Evolutionary conservation across 2,797 vertebrate species (phyloP).

Genomic region (Arctocebus calabarensis): DNA sequence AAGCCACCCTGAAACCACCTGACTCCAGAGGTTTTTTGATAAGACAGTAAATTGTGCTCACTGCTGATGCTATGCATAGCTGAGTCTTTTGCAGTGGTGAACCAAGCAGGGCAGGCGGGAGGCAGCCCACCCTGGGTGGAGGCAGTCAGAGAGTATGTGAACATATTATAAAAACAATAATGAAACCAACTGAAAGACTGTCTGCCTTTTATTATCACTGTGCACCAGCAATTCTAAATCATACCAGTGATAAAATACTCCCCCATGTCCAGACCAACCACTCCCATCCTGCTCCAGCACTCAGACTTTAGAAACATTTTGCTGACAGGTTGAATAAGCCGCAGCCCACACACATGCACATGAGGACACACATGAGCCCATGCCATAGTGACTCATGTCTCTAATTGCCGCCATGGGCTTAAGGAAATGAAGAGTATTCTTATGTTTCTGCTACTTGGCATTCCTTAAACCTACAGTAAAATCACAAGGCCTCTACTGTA

Average conservation of each 20-base stretch:
- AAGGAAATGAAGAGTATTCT: slow-evolving; percentile 16
- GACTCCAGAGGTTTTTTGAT: neutral
- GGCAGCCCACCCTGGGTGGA: neutral
- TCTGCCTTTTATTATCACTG: slow-evolving; percentile 52
- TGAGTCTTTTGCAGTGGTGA: neutral
- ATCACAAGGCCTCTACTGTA: neutral
- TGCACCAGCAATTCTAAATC: slow-evolving; percentile 5
- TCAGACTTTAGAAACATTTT: neutral
- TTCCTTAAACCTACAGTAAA: slow-evolving; percentile 37
- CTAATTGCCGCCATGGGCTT: neutral
- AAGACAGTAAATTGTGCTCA: neutral
- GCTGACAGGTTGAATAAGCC: neutral
- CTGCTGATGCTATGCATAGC: neutral
- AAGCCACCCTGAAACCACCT: neutral
- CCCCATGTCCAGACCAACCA: neutral
- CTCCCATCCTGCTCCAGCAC: neutral
- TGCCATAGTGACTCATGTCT: neutral
- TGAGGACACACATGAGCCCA: neutral
- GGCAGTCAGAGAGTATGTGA: neutral
- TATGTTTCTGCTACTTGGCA: slow-evolving; percentile 1
- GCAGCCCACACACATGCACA: neutral
- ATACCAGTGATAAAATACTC: neutral
- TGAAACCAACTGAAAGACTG: slow-evolving; percentile 13
- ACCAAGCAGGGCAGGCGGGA: neutral
- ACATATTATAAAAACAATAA: slow-evolving; percentile 5